These are phyloP conservation scores for Trematomus bernacchii DNA, from an alignment of 2,797 vertebrate species.

Conservation along the genomic window DNA sequence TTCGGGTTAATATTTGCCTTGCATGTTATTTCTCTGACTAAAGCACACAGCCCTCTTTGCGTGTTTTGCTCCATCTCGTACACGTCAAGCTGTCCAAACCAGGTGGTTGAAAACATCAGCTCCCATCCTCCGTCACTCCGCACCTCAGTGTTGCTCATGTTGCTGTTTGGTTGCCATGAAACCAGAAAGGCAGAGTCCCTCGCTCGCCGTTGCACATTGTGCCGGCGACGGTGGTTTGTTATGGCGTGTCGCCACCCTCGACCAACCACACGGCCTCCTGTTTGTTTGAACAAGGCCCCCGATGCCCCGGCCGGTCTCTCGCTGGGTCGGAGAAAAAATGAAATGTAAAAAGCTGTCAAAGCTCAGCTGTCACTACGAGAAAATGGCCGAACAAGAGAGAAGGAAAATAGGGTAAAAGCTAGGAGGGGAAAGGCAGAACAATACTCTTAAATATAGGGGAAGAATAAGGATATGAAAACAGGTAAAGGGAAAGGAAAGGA, in stretches of 20 bases:
- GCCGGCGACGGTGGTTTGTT: slow-evolving; percentile 73
- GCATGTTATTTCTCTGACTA: slow-evolving; percentile 24
- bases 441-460: background rate
- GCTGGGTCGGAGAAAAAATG: slow-evolving; percentile 60
- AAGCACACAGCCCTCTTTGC: slow-evolving; percentile 21
- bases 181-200: slow-evolving; percentile 56
- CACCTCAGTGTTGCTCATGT: slow-evolving; percentile 78
- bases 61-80: slow-evolving; percentile 24
- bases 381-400: slow-evolving; percentile 26
- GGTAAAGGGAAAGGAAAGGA: background rate
- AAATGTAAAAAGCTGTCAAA: slow-evolving; percentile 72
- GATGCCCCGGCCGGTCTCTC: slow-evolving; percentile 65
- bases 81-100: slow-evolving; percentile 48
- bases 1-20: slow-evolving; percentile 18
- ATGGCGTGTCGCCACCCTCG: slow-evolving; percentile 78
- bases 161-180: slow-evolving; percentile 72
- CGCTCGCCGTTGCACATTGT: slow-evolving; percentile 31
- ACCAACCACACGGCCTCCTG: slow-evolving; percentile 85
- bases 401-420: background rate
- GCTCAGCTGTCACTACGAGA: slow-evolving; percentile 66
- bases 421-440: background rate
- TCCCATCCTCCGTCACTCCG: slow-evolving; percentile 82
- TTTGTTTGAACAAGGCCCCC: slow-evolving; percentile 82
- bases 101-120: slow-evolving; percentile 63
- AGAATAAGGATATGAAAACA: background rate